These are phyloP conservation scores for Eciton burchellii DNA, from an alignment of 1,140 invertebrate species.

Conservation along the genomic window DNA sequence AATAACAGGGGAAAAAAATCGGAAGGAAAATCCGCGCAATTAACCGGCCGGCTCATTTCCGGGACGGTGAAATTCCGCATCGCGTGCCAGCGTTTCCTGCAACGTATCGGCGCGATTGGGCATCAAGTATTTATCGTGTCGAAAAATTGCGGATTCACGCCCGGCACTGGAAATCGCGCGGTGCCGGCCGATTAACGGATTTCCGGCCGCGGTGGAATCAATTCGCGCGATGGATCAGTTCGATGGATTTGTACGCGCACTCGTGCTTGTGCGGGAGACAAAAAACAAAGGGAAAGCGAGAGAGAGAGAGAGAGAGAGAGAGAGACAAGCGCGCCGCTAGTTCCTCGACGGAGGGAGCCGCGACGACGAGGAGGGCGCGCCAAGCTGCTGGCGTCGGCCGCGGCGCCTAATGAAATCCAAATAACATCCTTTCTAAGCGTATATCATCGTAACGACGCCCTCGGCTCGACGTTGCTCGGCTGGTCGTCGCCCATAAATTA, in stretches of 20 bases:
- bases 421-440: conserved; percentile 72
- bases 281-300: too few relatives aligned
- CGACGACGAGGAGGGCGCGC: not conserved
- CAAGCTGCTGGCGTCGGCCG: conserved; percentile 21
- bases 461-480: conserved; percentile 59
- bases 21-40: conserved; percentile 25
- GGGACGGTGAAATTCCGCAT: conserved; percentile 11
- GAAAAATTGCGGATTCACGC: conserved; percentile 39
- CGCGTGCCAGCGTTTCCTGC: conserved; percentile 32
- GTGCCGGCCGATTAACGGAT: conserved; percentile 41
- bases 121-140: conserved; percentile 52
- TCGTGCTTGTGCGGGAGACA: too few relatives aligned
- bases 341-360: conserved; percentile 10
- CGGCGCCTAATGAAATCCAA: conserved; percentile 74
- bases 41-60: not conserved
- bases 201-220: conserved; percentile 32
- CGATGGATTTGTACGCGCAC: conserved; percentile 19
- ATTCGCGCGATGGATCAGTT: conserved; percentile 19
- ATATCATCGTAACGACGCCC: conserved; percentile 75
- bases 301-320: too few relatives aligned
- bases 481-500: conserved; percentile 72
- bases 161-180: conserved; percentile 27
- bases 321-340: not conserved
- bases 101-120: conserved; percentile 25
- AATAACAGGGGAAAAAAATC: not conserved